Evolutionary conservation across 2,888 invertebrate genomes (phyloP).

Genomic region (Cartodere bifasciata): DNA sequence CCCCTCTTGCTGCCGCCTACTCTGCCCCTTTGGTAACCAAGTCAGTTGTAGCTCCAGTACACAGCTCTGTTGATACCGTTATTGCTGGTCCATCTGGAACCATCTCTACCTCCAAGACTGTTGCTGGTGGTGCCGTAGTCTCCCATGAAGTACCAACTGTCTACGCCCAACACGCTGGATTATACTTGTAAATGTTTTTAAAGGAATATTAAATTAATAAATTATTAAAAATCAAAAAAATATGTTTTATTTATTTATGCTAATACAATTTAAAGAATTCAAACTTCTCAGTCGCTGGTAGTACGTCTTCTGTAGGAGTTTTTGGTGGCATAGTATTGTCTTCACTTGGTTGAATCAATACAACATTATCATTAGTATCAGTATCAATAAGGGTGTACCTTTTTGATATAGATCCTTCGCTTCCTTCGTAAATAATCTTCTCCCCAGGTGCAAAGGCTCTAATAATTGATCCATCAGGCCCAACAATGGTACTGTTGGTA

Average conservation of each 20-base stretch:
- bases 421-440: constrained; percentile 17
- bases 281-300: too few relatives aligned
- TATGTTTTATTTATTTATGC: too few relatives aligned
- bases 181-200: too few relatives aligned
- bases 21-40: constrained; percentile 5
- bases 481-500: constrained; percentile 19
- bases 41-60: constrained; percentile 2
- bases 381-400: constrained; percentile 21
- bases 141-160: constrained; percentile 5
- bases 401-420: constrained; percentile 16
- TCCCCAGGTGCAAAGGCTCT: constrained; percentile 22
- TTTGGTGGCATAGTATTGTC: too few relatives aligned
- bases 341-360: too few relatives aligned
- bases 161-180: constrained; percentile 9
- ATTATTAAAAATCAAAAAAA: too few relatives aligned
- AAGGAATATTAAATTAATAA: too few relatives aligned
- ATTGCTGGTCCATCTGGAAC: constrained; percentile 24
- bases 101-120: constrained; percentile 18
- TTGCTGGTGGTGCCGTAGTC: constrained; percentile 5
- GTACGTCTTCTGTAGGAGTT: too few relatives aligned
- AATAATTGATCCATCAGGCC: constrained; percentile 22
- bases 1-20: constrained; percentile 8
- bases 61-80: constrained; percentile 12
- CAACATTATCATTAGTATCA: too few relatives aligned
- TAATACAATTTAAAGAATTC: too few relatives aligned